These are phyloP conservation scores for Pantherophis vulpinus DNA, from an alignment of 2,797 vertebrate genomes.

Conservation along the genomic window DNA sequence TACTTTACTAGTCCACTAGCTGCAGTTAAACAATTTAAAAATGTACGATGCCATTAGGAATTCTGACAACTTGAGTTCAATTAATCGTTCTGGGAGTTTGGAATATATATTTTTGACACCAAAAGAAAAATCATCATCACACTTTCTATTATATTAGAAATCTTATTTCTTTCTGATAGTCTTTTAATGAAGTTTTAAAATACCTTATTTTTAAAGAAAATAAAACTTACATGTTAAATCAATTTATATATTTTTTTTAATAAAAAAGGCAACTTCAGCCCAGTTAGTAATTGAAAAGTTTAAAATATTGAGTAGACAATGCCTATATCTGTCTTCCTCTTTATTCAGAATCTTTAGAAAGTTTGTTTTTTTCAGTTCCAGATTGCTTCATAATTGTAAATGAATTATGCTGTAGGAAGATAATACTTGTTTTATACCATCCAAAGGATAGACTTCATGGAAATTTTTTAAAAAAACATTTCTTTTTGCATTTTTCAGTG, in stretches of 20 bases:
- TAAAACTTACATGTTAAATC: neutral
- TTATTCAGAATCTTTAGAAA: neutral
- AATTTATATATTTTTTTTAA: neutral
- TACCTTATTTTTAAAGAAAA: neutral
- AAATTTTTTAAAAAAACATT: neutral
- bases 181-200: neutral
- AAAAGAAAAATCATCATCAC: neutral
- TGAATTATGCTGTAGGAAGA: neutral
- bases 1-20: neutral
- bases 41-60: neutral
- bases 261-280: neutral
- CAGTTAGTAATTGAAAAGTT: neutral
- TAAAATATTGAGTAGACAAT: neutral
- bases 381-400: neutral
- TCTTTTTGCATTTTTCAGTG: neutral
- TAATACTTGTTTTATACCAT: neutral
- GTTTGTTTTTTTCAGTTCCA: neutral
- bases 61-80: neutral
- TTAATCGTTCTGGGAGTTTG: neutral
- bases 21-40: neutral
- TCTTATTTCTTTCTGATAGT: neutral
- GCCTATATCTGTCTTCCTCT: neutral
- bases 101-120: neutral
- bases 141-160: neutral
- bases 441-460: neutral